These are phyloP conservation scores for Autographa pulchrina DNA, from an alignment of 2,888 invertebrate species.

Conservation along the genomic window DNA sequence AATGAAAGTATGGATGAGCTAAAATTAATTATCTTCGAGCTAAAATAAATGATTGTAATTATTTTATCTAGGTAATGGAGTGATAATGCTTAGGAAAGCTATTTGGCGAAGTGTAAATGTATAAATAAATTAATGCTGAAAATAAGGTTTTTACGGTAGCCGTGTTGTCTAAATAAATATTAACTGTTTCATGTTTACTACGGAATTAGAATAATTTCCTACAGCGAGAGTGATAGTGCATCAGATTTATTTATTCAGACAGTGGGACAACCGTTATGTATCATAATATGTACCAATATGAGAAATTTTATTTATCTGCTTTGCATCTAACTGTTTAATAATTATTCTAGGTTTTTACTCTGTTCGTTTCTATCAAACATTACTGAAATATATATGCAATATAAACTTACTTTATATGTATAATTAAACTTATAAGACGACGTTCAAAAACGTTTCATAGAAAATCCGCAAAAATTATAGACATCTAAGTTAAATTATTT, in stretches of 20 bases:
- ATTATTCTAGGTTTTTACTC: slow-evolving; percentile 79
- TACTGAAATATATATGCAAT: slow-evolving; percentile 11
- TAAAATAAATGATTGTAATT: slow-evolving; percentile 77
- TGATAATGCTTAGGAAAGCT: slow-evolving; percentile 81
- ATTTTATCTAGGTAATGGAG: slow-evolving; percentile 78
- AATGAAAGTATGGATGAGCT: slow-evolving; percentile 70
- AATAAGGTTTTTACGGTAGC: slow-evolving; percentile 73
- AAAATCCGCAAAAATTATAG: background rate
- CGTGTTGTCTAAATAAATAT: slow-evolving; percentile 71
- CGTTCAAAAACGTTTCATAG: background rate
- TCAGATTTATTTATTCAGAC: slow-evolving; percentile 63
- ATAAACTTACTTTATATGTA: background rate
- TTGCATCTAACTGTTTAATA: slow-evolving; percentile 79
- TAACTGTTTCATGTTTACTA: slow-evolving; percentile 14
- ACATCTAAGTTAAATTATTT: no score
- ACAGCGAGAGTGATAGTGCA: slow-evolving; percentile 11
- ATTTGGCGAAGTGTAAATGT: slow-evolving; percentile 84
- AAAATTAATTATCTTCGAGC: slow-evolving; percentile 70
- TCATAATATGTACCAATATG: slow-evolving; percentile 79
- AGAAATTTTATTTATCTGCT: slow-evolving; percentile 85
- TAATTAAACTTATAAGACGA: background rate
- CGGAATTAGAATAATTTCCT: slow-evolving; percentile 22
- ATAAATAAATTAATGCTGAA: slow-evolving; percentile 84
- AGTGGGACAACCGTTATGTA: slow-evolving; percentile 77
- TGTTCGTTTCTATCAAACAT: slow-evolving; percentile 64